These are phyloP conservation scores for Microcebus ravelobensis DNA, from an alignment of 2,113 vertebrate genomes.

Conservation along the genomic window DNA sequence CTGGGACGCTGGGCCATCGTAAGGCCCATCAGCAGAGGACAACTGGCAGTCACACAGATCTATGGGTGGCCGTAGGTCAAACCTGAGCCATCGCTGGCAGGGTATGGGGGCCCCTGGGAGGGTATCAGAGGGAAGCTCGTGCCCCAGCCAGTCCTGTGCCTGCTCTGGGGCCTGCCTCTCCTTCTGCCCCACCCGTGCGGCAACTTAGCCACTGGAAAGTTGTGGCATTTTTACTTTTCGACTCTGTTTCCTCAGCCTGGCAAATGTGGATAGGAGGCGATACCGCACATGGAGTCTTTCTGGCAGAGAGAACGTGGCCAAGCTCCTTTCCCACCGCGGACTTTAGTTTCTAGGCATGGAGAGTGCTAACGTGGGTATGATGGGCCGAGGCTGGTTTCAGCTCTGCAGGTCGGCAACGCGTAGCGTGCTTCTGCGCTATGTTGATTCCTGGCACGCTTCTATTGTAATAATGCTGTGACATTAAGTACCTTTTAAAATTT, in stretches of 20 bases:
- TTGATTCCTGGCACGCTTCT: background rate
- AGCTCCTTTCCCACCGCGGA: background rate
- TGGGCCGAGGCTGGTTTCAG: background rate
- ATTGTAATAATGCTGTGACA: background rate
- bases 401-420: background rate
- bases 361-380: background rate
- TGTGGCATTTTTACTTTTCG: background rate
- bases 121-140: background rate
- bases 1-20: background rate
- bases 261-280: background rate
- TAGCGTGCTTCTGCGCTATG: background rate
- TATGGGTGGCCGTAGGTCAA: background rate
- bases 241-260: background rate
- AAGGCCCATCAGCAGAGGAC: background rate
- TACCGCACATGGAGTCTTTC: background rate
- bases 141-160: background rate
- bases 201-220: background rate
- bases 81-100: background rate
- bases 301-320: background rate
- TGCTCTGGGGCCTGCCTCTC: rapidly evolving
- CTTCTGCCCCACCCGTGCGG: background rate
- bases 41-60: background rate
- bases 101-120: too few species aligned
- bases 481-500: background rate
- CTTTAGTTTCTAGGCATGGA: background rate